A percentile compares a stretch with the other conserved stretches of the same genome.
These are phyloP conservation scores for Rousettus leschenaultii DNA, from an alignment of 2,113 vertebrate genomes.

Conservation along the genomic window DNA sequence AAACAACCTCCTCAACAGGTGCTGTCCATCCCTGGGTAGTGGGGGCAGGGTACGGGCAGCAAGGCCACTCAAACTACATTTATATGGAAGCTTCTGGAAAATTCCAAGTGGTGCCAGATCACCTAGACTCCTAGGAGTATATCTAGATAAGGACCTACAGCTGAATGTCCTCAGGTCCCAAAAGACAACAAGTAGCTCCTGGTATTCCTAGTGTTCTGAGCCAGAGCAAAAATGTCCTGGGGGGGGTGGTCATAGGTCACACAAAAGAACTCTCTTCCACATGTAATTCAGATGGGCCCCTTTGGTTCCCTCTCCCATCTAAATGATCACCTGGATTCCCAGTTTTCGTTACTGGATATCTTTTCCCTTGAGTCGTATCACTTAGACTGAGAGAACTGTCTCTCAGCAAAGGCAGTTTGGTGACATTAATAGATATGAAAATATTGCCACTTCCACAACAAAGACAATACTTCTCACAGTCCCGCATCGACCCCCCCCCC, in stretches of 20 bases:
- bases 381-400: neutral
- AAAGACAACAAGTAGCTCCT: neutral
- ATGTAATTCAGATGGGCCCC: neutral
- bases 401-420: neutral
- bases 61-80: neutral
- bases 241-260: neutral
- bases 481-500: neutral
- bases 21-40: neutral
- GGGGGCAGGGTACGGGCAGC: neutral
- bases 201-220: neutral
- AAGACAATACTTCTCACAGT: neutral
- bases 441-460: neutral
- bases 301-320: neutral
- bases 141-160: neutral
- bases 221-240: neutral
- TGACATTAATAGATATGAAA: neutral
- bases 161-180: neutral
- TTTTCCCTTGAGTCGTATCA: neutral
- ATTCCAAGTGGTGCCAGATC: neutral
- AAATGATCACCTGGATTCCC: neutral
- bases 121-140: neutral
- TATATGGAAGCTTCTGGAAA: neutral
- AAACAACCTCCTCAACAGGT: neutral
- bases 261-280: neutral
- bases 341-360: neutral